These are phyloP conservation scores for Caenorhabditis wallacei DNA, from an alignment of 2,888 invertebrate species.

Conservation along the genomic window DNA sequence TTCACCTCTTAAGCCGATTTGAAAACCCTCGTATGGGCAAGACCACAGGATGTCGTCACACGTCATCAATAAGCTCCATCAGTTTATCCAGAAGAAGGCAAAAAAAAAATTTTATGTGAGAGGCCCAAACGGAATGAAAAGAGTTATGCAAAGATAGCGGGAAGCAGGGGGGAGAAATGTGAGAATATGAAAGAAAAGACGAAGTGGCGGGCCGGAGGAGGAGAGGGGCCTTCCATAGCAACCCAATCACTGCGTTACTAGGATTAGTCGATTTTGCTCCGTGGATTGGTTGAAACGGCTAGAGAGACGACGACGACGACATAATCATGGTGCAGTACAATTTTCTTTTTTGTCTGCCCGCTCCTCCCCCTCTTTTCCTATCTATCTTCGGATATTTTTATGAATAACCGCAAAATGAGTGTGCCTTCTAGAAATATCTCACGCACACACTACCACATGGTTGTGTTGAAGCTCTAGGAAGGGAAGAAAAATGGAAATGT, in stretches of 20 bases:
- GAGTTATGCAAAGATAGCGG: neutral
- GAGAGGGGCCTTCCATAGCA: conserved; percentile 7
- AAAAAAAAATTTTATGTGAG: neutral
- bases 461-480: neutral
- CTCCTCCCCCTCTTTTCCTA: neutral
- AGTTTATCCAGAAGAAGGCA: conserved; percentile 24
- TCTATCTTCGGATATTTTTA: conserved; percentile 16
- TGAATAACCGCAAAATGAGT: conserved; percentile 43
- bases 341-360: neutral
- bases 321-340: conserved; percentile 41
- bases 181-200: conserved; percentile 8
- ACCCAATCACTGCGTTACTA: conserved; percentile 44
- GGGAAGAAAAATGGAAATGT: neutral
- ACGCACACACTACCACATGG: conserved; percentile 7
- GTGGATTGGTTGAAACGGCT: neutral
- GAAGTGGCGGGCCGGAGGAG: neutral
- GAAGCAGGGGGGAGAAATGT: conserved; percentile 3
- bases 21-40: neutral
- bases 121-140: neutral
- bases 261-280: conserved; percentile 32
- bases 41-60: neutral
- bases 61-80: conserved; percentile 39
- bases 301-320: conserved; percentile 18
- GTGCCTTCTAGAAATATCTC: conserved; percentile 21
- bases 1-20: neutral